phyloP scores from a whole-genome alignment of 2,797 vertebrate genomes.

The Nasua narica region DNA sequence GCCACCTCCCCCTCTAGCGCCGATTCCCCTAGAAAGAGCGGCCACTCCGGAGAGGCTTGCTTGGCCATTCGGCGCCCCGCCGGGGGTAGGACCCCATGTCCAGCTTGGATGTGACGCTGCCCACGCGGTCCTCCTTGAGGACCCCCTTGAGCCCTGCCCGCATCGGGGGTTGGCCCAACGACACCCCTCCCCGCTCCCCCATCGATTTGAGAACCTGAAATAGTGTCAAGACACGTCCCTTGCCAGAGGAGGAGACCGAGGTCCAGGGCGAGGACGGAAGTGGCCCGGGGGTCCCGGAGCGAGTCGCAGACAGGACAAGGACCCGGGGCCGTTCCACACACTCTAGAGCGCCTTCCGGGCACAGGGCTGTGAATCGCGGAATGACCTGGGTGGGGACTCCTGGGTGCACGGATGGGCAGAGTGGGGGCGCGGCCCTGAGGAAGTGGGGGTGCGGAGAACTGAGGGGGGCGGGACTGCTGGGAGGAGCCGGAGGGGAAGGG shows the following conservation, averaged over 20 bases:
- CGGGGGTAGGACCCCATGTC: not conserved
- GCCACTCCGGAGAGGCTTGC: not conserved
- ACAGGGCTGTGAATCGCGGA: not conserved
- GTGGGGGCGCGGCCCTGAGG: fast-evolving
- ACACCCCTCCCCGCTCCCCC: fast-evolving
- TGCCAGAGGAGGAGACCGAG: not conserved
- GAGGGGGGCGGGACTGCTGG: not conserved
- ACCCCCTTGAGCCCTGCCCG: not conserved
- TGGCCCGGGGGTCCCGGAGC: not conserved
- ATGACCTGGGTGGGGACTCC: not conserved
- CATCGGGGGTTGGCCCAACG: not conserved
- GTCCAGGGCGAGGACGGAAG: not conserved
- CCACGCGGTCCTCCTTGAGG: not conserved
- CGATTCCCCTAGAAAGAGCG: not conserved
- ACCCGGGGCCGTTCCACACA: fast-evolving
- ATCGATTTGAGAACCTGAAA: not conserved
- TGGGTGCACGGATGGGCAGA: not conserved
- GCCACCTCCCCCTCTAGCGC: not conserved
- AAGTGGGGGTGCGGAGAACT: not conserved
- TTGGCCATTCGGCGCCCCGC: not conserved
- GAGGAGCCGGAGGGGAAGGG: not conserved
- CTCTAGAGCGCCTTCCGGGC: not conserved
- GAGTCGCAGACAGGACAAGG: not conserved
- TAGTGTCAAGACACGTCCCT: not conserved
- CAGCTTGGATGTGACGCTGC: not conserved